Base-by-base conservation (phyloP, 2,113 vertebrate species). In the Scophthalmus maximus region DNA sequence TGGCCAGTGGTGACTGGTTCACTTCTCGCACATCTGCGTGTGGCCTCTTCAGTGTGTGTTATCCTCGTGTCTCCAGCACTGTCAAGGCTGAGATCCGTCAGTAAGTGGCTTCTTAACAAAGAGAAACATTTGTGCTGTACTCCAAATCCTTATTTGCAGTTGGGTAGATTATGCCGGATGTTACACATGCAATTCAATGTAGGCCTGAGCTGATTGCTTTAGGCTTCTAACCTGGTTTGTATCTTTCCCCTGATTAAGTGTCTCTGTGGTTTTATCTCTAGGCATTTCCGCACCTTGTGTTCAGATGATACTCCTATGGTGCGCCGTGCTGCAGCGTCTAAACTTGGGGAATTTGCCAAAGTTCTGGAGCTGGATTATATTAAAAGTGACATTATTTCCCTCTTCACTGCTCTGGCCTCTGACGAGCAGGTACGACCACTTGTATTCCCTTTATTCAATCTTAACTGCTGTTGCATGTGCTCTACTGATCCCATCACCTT, bases 231-330 rank as follows among this genome's bases (percentile, higher is more conserved):
- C 4, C 38, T 23, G 18, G 18, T 38, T 69, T 22, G 12, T 4
- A 8, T 57, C 14, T 57, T 38, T 22, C 62, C n/a, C 27, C 9
- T 55, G 42, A 20, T 46, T 34, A n/a, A 44, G 15, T 26, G 55
- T 76, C 32, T 57, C 30, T 62, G 4, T 63, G 34, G 6, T 64
- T 6, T 57, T 70, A 2, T 78, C 20, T 25, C 44, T 66, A 97
- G 96, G 83, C 92, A 96, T 79, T 97, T 97, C 85, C 95, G 95
- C 68, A 96, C 94, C 22, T 89, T 97, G 77, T 97, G 96, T 83
- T 95, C 95, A 9, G 96, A 96, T 78, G 96, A 97, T 60, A 97
- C 96, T 26, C 96, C 96, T 8, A 96, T 97, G 96, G 96, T 97
- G 32, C 94, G 96, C 42, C 95, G 96, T 59, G 96, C 96, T 57